Base-by-base conservation (phyloP, 92 coral and sea anemone genomes). In the Plumapathes pennacea region DNA sequence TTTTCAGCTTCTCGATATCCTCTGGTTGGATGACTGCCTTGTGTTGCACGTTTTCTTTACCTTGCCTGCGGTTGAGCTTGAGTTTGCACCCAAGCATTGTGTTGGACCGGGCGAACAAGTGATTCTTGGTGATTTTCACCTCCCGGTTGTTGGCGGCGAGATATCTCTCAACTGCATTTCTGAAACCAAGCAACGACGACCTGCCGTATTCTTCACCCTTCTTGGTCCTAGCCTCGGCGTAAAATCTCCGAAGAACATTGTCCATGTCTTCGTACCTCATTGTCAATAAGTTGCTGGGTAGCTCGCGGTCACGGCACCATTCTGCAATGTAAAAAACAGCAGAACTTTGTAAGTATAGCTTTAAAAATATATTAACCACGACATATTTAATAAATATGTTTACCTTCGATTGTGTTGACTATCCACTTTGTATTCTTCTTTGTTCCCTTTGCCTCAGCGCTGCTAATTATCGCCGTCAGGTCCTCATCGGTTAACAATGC, bases 91-190 rank as follows among this genome's bases (percentile, higher is more conserved):
- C 50, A 0, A 76, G 69, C 69, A 65, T 67, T 26, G 28, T 44
- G 25, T 76, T 76, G 21, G 70, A 67, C 41, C 40, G 28, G 32
- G 30, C 32, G 46, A 69, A 60, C 6, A 7, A 13, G 12, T 67
- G 82, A 37, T 76, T 76, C 22, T 45, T 37, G 2, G 60, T 15
- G 14, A 67, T 33, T 52, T 44, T 39, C 26, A 42, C 29, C 1
- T 64, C 64, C 50, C n/a, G n/a, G n/a, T n/a, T n/a, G 31, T 49
- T 29, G 23, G 77, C 51, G 34, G 83, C 60, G 15, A 76, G 47
- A 32, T 67, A 32, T 29, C 83, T 54, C 71, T 74, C 75, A 12
- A 74, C 15, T 23, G 72, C 78, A 47, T 45, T 69, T 27, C 73
- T 53, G 29, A 69, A 28, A 25, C 79, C 67, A 17, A 78, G 72